Conservation (phyloP, 2,888 invertebrate genomes). For the Ptilodon capucinus region DNA sequence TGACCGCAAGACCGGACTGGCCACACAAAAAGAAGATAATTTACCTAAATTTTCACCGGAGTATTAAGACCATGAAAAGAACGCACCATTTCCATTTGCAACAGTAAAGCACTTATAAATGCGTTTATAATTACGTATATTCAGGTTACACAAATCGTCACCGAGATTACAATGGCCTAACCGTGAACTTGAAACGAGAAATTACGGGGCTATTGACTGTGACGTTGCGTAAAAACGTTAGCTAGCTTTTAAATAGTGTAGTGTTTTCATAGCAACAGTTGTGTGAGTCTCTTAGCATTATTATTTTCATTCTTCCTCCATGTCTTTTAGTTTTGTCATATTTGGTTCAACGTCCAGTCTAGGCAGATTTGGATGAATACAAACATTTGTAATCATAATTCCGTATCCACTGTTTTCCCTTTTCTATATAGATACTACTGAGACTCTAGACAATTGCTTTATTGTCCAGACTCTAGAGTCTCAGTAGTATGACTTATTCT, state of each 20-base stretch:
- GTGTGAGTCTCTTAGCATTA: no score
- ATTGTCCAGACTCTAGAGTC: no score
- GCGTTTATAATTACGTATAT: slow-evolving; percentile 1
- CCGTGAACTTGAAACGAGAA: slow-evolving; percentile 6
- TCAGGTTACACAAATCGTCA: not conserved
- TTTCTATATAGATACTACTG: no score
- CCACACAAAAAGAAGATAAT: not conserved
- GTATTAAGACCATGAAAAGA: not conserved
- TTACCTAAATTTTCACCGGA: not conserved
- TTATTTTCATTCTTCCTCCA: no score
- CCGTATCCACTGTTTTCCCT: no score
- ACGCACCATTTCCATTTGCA: not conserved
- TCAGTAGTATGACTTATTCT: not conserved
- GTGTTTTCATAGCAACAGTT: no score
- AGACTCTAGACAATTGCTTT: not conserved
- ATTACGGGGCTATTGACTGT: slow-evolving; percentile 5
- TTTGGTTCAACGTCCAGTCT: no score
- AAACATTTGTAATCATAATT: no score
- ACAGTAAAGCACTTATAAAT: not conserved
- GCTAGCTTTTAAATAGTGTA: not conserved
- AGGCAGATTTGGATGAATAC: no score
- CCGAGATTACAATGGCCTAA: not conserved
- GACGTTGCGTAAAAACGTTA: not conserved
- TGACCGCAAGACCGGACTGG: not conserved
- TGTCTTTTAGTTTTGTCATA: no score